Base-by-base conservation (phyloP, 2,888 invertebrate species). In the Crocallis elinguaria region DNA sequence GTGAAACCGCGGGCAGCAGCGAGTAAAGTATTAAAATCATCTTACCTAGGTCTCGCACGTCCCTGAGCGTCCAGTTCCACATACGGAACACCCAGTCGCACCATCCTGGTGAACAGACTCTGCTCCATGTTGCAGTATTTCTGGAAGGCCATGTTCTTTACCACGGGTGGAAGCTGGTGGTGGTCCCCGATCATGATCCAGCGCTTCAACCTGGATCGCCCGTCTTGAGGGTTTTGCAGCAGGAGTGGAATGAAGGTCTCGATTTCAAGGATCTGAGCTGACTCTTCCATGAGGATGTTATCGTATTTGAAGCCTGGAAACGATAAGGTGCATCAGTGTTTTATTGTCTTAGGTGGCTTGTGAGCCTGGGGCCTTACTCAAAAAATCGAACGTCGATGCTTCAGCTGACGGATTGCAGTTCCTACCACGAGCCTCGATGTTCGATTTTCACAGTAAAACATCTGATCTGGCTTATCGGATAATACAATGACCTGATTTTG, bases 161-260 rank as follows among this genome's bases (percentile, higher is more conserved):
- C 99, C 8, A 99, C 99, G 0, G 99, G 99, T 0, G 99, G 99
- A 67, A 99, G 92, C 86, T 99, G 99, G 87, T 99, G 98, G 86
- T 99, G 99, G 88, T 97, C 99, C 0, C 99, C 99, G 73, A 99
- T 99, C 99, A 99, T 99, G 69, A 99, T 99, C 99, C 99, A 99
- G 11, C 99, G 94, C 86, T 99, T 99, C 54, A 99, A 92, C 0
- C 99, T 93, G 77, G 98, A 99, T 66, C 95, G 95, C 0, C 98
- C 99, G 79, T 99, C 98, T 81, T 98, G 95, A 0, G 99, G 99
- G 87, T 99, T 99, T 92, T 99, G 99, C n/a, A 99, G 93, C 1
- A 99, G 92, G 9, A 99, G 92, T 0, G 99, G 99, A 69, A 99
- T 99, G 83, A 99, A 99, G 0, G 99, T 99, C 88, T 99, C 99